Conservation (phyloP, 2,888 invertebrate genomes). For the Amorpha juglandis region DNA sequence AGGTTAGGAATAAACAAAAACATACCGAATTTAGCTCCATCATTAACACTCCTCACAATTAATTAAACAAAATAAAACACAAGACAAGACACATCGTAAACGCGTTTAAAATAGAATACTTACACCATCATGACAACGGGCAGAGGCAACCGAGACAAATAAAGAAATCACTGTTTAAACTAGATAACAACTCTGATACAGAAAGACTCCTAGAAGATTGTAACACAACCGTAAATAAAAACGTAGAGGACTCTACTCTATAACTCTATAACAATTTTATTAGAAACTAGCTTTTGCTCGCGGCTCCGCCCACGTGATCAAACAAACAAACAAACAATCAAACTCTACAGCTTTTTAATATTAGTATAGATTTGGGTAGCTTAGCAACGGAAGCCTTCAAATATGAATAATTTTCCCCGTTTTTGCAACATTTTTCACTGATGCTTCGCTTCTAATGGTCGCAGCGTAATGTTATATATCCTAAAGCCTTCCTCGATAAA, state of each 20-base stretch:
- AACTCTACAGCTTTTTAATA: too few species aligned
- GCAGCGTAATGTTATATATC: too few species aligned
- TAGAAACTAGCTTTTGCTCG: too few species aligned
- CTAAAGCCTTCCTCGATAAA: too few species aligned
- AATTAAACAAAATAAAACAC: neutral
- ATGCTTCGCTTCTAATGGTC: too few species aligned
- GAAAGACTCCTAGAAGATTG: conserved; percentile 4
- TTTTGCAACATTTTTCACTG: too few species aligned
- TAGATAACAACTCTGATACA: conserved; percentile 33
- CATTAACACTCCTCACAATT: conserved; percentile 10
- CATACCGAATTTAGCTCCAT: conserved; percentile 38
- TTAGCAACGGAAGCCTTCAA: too few species aligned
- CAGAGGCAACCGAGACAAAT: conserved; percentile 29
- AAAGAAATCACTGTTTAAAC: conserved; percentile 43
- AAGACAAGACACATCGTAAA: neutral
- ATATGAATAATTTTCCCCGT: too few species aligned
- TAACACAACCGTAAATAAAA: neutral
- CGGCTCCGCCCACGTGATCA: too few species aligned
- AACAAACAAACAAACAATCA: too few species aligned
- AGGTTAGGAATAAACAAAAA: neutral
- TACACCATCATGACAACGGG: neutral
- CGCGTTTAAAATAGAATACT: neutral
- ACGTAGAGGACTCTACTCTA: too few species aligned
- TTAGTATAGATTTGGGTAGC: too few species aligned
- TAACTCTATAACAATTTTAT: neutral